A percentile compares a stretch with the other conserved stretches of the same genome.
Conservation (phyloP, 2,888 invertebrate genomes). For the Rosalia funebris region DNA sequence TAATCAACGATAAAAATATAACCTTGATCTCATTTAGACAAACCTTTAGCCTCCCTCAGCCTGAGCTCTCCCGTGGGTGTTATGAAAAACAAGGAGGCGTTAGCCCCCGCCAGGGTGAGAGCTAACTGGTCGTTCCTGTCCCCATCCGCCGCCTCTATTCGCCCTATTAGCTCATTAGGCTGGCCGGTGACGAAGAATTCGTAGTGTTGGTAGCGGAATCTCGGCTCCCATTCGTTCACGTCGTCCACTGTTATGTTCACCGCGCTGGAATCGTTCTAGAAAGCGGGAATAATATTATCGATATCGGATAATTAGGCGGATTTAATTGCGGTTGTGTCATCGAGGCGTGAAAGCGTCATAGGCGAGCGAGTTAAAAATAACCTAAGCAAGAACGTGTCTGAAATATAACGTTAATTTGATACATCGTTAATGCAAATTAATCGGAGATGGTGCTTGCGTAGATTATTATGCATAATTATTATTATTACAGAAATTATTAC, state of each 20-base stretch:
- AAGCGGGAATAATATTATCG: conserved; percentile 31
- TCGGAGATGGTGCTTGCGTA: too few relatives aligned
- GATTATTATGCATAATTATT: too few relatives aligned
- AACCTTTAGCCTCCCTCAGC: conserved; percentile 62
- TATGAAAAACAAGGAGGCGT: conserved; percentile 68
- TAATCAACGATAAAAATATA: too few relatives aligned
- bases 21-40: too few relatives aligned
- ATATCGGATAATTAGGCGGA: background rate
- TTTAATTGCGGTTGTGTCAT: background rate
- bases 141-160: conserved; percentile 88
- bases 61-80: conserved; percentile 75
- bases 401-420: too few relatives aligned
- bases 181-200: conserved; percentile 73
- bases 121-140: conserved; percentile 80
- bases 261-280: conserved; percentile 84
- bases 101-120: conserved; percentile 69
- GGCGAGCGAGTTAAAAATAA: too few relatives aligned
- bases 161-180: conserved; percentile 66
- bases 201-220: conserved; percentile 88
- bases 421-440: too few relatives aligned
- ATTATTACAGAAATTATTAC: too few relatives aligned
- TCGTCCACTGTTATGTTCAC: conserved; percentile 84
- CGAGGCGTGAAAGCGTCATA: too few relatives aligned
- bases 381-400: too few relatives aligned
- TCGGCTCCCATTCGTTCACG: conserved; percentile 94